Percentiles rank a stretch among this genome's conserved stretches.
phyloP scores from a whole-genome alignment of 2,113 vertebrate genomes.

The Sorex fumeus region DNA sequence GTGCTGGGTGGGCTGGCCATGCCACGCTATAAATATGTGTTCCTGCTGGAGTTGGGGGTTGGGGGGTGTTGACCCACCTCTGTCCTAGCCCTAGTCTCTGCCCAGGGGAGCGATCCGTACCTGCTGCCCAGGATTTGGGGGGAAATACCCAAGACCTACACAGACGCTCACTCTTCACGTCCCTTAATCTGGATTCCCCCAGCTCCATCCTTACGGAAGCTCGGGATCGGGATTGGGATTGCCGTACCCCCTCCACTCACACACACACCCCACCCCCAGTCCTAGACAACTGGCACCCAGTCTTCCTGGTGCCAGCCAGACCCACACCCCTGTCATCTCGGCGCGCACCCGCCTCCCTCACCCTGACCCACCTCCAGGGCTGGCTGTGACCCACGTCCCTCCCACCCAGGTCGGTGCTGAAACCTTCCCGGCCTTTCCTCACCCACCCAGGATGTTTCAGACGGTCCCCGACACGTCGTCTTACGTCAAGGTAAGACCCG shows the following conservation, averaged over 20 bases:
- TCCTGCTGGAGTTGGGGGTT: accelerated
- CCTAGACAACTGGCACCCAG: background rate
- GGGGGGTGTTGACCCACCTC: accelerated
- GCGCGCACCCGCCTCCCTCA: background rate
- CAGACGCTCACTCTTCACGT: background rate
- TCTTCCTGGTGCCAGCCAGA: background rate
- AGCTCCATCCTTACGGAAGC: no score
- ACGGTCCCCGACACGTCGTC: conserved; percentile 98
- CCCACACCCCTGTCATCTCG: background rate
- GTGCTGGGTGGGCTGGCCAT: background rate
- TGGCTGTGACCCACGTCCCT: conserved; percentile 44
- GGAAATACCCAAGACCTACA: no score
- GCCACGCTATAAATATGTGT: background rate
- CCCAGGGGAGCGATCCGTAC: no score
- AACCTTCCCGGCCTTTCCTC: conserved; percentile 75
- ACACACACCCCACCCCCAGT: background rate
- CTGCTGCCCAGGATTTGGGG: background rate
- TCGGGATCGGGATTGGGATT: no score
- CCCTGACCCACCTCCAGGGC: background rate
- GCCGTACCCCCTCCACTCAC: no score
- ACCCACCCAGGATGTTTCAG: conserved; percentile 94
- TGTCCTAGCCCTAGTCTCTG: background rate
- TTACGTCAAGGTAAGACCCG: conserved; percentile 99
- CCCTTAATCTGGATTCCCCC: background rate
- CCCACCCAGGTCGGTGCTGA: conserved; percentile 80